Conservation (phyloP, 2,113 vertebrate genomes). For the Nansenia antarctica region DNA sequence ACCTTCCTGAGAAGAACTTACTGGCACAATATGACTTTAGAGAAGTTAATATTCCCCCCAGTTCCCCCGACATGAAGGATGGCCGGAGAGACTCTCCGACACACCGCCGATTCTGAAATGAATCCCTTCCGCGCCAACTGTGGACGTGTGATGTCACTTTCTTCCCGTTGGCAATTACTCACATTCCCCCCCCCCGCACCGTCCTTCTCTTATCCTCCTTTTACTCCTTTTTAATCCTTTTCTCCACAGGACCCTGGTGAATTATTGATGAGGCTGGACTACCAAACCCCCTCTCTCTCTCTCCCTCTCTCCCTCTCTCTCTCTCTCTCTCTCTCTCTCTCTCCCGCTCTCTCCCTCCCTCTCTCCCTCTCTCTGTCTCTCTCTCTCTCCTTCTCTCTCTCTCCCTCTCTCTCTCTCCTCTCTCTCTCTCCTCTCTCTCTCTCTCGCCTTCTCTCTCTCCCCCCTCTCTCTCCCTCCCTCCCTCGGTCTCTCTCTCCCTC, state of each 20-base stretch:
- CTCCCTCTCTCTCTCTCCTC: background rate
- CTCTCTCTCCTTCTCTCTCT: background rate
- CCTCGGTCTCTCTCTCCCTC: too few relatives aligned
- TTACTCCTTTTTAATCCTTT: background rate
- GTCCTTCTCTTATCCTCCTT: background rate
- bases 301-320: background rate
- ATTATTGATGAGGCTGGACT: conserved; percentile 12
- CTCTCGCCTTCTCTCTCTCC: too few relatives aligned
- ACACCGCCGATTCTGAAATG: too few relatives aligned
- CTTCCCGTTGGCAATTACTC: background rate
- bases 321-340: background rate
- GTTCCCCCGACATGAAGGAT: too few relatives aligned
- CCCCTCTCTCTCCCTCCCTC: too few relatives aligned
- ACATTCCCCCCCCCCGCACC: background rate
- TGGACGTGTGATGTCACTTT: background rate
- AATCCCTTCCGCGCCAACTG: too few relatives aligned
- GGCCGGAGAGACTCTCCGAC: too few relatives aligned
- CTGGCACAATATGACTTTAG: too few relatives aligned
- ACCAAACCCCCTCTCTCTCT: background rate
- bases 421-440: background rate
- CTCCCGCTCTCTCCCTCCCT: too few relatives aligned
- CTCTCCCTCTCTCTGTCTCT: background rate
- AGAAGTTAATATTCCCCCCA: too few relatives aligned
- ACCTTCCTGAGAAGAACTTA: too few relatives aligned
- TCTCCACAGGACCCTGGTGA: background rate